phyloP scores from a whole-genome alignment of 2,888 invertebrate genomes.

The Mesodorylaimus sp. region DNA sequence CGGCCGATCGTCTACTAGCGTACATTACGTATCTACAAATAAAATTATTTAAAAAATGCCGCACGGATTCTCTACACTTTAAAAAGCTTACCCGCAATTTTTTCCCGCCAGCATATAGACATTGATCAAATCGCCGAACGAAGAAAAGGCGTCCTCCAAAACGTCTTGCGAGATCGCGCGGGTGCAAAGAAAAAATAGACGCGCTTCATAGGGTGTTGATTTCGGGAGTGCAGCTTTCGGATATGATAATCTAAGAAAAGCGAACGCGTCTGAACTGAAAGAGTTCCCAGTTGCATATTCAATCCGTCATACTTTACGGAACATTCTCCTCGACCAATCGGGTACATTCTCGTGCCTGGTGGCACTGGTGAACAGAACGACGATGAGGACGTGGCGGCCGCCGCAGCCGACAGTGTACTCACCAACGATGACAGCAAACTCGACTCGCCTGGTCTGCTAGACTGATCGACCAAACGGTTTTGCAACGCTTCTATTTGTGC shows the following conservation, averaged over 20 bases:
- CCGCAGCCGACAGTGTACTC: too few species aligned
- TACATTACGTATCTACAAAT: too few species aligned
- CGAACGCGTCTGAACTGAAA: background rate
- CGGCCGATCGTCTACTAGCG: too few species aligned
- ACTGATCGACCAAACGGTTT: too few species aligned
- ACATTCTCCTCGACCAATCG: background rate
- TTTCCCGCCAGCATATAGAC: background rate
- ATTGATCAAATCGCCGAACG: conserved; percentile 1
- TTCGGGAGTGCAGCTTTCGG: background rate
- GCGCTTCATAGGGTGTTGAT: background rate
- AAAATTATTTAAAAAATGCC: too few species aligned
- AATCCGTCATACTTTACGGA: background rate
- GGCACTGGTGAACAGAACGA: background rate
- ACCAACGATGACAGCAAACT: too few species aligned
- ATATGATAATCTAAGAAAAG: background rate
- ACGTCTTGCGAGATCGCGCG: background rate
- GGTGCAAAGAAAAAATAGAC: background rate
- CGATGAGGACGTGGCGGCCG: too few species aligned
- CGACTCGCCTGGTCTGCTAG: too few species aligned
- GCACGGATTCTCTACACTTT: background rate
- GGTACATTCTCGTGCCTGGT: background rate
- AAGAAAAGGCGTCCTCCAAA: background rate
- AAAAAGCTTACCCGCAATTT: background rate
- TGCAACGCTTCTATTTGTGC: too few species aligned
- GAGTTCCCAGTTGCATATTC: background rate